These are phyloP conservation scores for Brachynemurus nebulosus DNA, from an alignment of 2,888 invertebrate genomes.

Conservation along the genomic window DNA sequence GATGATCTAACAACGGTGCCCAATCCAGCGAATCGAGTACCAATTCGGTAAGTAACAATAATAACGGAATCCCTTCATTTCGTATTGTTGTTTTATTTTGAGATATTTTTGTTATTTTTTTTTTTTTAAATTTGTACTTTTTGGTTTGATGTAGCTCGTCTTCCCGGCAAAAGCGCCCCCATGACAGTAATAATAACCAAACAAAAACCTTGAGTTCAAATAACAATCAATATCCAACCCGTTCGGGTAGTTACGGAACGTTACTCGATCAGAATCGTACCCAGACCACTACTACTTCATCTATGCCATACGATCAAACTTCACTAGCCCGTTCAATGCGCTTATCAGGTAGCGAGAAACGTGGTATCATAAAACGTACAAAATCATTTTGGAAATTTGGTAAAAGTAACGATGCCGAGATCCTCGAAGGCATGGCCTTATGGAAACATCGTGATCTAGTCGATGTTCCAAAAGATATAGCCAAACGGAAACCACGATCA, in stretches of 20 bases:
- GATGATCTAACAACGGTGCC: constrained; percentile 59
- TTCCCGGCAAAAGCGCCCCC: constrained; percentile 16
- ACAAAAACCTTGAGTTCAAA: background rate
- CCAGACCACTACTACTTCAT: too few relatives aligned
- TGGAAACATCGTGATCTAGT: constrained; percentile 78
- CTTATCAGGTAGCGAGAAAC: constrained; percentile 42
- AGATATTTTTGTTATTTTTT: constrained; percentile 13
- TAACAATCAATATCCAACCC: constrained; percentile 23
- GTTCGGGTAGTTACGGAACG: constrained; percentile 29
- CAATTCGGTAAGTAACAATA: constrained; percentile 34
- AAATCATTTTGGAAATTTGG: constrained; percentile 81
- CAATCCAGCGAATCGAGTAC: constrained; percentile 38
- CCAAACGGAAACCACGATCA: constrained; percentile 31
- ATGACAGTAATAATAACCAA: constrained; percentile 25
- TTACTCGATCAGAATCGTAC: constrained; percentile 22
- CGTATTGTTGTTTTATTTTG: constrained; percentile 4
- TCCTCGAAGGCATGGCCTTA: constrained; percentile 73
- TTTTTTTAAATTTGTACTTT: constrained; percentile 21
- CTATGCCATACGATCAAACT: constrained; percentile 38
- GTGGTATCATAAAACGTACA: constrained; percentile 61
- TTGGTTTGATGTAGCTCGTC: background rate
- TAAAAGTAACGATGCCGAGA: constrained; percentile 54
- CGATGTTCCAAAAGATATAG: constrained; percentile 44
- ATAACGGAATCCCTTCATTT: background rate
- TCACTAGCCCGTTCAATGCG: constrained; percentile 32